Evolutionary conservation across 2,888 invertebrate species (phyloP), one percentile per base, ranked within the genome.

Genomic region (Drosophila prolongata): DNA sequence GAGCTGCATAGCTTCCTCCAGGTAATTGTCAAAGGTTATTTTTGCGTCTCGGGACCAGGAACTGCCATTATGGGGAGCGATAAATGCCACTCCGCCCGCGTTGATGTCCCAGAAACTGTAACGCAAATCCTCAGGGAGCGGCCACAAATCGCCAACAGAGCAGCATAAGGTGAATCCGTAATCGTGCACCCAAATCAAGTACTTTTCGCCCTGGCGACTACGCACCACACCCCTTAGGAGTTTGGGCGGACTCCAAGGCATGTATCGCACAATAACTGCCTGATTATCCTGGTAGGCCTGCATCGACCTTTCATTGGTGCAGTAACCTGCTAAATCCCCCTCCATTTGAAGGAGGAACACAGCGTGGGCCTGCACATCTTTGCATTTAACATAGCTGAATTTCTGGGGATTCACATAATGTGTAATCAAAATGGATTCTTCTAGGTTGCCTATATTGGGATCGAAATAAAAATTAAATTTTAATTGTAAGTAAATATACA

Each of bases 151-250:
- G 10, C 11, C 1, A 0, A 10, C n/a, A 0, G 13, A 6, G 52
- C 79, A 78, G 2, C 19, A 46, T 3, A 88, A 27, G 8, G 14
- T 42, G n/a, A 83, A 77, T 6, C 86, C 88, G 35, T 77, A 87
- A 38, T 83, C 88, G 2, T 61, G 2, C 0, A 71, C 49, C 68
- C 52, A 62, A 5, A 85, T 76, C 3, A 82, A 6, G 50, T 79
- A 86, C n/a, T 57, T 35, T 3, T 50, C 37, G 1, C 27, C 6
- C 9, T n/a, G 3, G 1, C 13, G 4, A 0, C 5, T 10, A 3
- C 30, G 1, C 1, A 87, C 64, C 6, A 57, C 6, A 6, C 78
- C 86, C 16, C 88, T 78, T 27, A 88, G 5, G 6, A 59, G 30
- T 27, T 72, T 77, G 1, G 27, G 6, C 6, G 30, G 1, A 5